Conservation (phyloP, 2,113 vertebrate species). For the Microtus pennsylvanicus region DNA sequence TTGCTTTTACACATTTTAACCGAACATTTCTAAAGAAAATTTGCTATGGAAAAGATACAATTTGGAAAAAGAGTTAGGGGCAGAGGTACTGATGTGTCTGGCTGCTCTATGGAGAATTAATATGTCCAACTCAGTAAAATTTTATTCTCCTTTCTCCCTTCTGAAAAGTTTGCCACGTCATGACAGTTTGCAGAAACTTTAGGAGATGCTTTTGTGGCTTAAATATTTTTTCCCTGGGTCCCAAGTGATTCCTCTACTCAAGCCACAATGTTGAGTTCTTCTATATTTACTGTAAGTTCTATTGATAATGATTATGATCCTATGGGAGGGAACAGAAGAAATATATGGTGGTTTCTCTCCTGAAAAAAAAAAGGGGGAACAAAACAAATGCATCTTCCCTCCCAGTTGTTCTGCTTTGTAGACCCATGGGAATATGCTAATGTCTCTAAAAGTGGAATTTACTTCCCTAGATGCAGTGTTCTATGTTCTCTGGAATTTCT, state of each 20-base stretch:
- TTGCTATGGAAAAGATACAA: constrained; percentile 17
- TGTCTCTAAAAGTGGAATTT: constrained; percentile 47
- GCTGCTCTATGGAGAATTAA: not conserved
- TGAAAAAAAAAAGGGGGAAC: not conserved
- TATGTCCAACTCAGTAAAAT: not conserved
- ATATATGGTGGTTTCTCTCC: constrained; percentile 1
- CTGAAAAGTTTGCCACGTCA: constrained; percentile 37
- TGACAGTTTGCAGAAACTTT: constrained; percentile 66
- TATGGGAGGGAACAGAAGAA: not conserved
- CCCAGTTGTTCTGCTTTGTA: constrained; percentile 18
- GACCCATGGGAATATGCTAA: constrained; percentile 61
- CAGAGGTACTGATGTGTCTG: not conserved
- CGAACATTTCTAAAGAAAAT: not conserved
- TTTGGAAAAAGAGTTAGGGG: not conserved
- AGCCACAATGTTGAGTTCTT: constrained; percentile 37
- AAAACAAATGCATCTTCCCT: constrained; percentile 31
- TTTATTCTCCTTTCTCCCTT: constrained; percentile 5
- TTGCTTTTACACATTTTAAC: constrained; percentile 40
- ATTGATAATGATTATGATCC: constrained; percentile 32
- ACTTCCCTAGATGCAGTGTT: constrained; percentile 57
- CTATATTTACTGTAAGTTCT: constrained; percentile 54
- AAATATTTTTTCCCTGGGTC: constrained; percentile 68
- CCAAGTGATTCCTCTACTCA: constrained; percentile 57
- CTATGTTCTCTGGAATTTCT: constrained; percentile 38
- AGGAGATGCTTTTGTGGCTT: not conserved